These are phyloP conservation scores for Pogonomyrmex barbatus DNA, from an alignment of 1,140 invertebrate species.

Conservation along the genomic window DNA sequence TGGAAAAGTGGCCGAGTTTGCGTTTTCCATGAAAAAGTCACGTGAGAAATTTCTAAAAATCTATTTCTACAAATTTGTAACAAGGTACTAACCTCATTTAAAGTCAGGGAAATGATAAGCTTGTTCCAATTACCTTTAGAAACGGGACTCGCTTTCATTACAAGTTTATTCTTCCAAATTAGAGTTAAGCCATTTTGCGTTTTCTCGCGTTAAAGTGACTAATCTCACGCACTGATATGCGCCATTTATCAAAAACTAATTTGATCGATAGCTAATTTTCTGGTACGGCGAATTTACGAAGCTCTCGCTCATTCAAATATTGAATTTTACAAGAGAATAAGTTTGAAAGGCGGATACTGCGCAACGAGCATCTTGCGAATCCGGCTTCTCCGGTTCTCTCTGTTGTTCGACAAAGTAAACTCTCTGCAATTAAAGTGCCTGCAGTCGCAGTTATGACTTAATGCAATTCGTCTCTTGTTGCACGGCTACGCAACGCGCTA, in stretches of 20 bases:
- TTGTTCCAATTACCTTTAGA: no score
- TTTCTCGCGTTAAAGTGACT: background rate
- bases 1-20: background rate
- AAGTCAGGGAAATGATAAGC: background rate
- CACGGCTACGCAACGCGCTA: background rate
- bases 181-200: background rate
- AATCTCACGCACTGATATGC: background rate
- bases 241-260: background rate
- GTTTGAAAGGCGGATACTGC: constrained; percentile 27
- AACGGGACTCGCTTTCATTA: no score
- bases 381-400: background rate
- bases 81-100: background rate
- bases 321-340: constrained; percentile 32
- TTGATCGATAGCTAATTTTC: constrained; percentile 10
- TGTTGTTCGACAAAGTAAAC: constrained; percentile 39
- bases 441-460: constrained; percentile 49
- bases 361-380: constrained; percentile 8
- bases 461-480: constrained; percentile 47
- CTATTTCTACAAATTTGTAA: background rate
- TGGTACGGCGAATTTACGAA: background rate
- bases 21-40: background rate
- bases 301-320: constrained; percentile 19
- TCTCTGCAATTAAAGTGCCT: constrained; percentile 41
- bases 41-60: background rate
- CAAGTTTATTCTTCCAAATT: background rate